Percentiles rank a stretch among this genome's conserved stretches.
phyloP scores from a whole-genome alignment of 2,888 invertebrate species.

The Tenthredo livida region DNA sequence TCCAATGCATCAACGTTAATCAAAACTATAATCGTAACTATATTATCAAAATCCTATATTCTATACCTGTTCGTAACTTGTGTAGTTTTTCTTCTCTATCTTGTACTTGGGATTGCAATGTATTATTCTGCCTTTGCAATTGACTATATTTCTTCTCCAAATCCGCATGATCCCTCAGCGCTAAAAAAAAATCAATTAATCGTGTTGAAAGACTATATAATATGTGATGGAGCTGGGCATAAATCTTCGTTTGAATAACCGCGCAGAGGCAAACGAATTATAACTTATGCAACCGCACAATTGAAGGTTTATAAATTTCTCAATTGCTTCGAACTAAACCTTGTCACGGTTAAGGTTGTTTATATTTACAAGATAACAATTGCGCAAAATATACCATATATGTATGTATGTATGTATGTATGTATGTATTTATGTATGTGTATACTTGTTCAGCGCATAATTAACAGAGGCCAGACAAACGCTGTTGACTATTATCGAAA shows the following conservation, averaged over 20 bases:
- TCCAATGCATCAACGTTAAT: background rate
- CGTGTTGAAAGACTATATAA: background rate
- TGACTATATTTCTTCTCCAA: slow-evolving; percentile 83
- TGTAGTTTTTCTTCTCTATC: slow-evolving; percentile 84
- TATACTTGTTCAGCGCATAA: background rate
- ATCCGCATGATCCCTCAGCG: slow-evolving; percentile 82
- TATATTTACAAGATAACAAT: background rate
- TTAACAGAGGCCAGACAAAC: background rate
- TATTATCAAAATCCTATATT: slow-evolving; percentile 13
- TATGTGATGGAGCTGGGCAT: background rate
- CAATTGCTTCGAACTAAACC: background rate
- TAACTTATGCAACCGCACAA: background rate
- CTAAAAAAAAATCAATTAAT: slow-evolving; percentile 74
- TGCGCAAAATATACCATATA: background rate
- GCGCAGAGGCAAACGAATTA: background rate
- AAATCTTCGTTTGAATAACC: background rate
- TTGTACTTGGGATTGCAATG: slow-evolving; percentile 81
- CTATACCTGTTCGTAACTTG: slow-evolving; percentile 78
- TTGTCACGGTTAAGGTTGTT: background rate
- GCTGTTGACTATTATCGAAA: slow-evolving; percentile 17
- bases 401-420: background rate
- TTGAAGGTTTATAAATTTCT: slow-evolving; percentile 7
- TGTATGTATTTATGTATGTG: no score
- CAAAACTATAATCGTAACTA: background rate
- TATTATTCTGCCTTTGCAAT: slow-evolving; percentile 81